phyloP scores from a whole-genome alignment of 2,113 vertebrate genomes.

The Brachirus orientalis region DNA sequence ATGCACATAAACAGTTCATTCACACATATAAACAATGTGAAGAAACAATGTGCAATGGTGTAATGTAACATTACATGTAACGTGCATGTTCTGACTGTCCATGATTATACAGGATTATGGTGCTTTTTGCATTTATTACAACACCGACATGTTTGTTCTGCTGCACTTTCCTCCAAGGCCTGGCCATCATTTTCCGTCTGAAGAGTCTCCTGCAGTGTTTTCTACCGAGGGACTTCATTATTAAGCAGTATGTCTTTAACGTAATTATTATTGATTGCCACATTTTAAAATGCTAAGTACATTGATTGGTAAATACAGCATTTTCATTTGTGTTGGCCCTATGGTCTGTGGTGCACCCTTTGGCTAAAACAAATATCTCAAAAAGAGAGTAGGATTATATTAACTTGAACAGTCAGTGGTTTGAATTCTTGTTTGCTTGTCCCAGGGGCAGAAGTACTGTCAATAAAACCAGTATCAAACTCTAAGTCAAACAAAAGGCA shows the following conservation, averaged over 20 bases:
- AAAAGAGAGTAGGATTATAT: background rate
- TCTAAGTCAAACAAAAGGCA: background rate
- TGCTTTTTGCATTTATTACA: background rate
- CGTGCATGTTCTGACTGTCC: background rate
- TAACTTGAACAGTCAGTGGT: background rate
- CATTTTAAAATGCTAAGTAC: slow-evolving; percentile 2
- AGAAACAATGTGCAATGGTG: too few relatives aligned
- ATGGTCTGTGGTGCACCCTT: background rate
- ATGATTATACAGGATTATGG: slow-evolving; percentile 19
- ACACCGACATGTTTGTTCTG: background rate
- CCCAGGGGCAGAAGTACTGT: background rate
- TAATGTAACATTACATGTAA: too few relatives aligned
- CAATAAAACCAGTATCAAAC: background rate
- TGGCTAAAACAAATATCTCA: background rate
- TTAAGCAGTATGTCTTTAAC: slow-evolving; percentile 27
- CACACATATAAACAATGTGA: background rate
- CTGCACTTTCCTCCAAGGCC: background rate
- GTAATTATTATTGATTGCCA: slow-evolving; percentile 20
- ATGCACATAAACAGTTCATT: background rate
- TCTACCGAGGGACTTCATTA: slow-evolving; percentile 24
- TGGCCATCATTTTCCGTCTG: background rate
- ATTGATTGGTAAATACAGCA: slow-evolving; percentile 2
- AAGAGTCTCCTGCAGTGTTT: slow-evolving; percentile 14
- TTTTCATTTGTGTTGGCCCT: background rate
- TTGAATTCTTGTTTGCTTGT: background rate